phyloP scores from a whole-genome alignment of 2,888 invertebrate genomes.

The Drosophila subquinaria region DNA sequence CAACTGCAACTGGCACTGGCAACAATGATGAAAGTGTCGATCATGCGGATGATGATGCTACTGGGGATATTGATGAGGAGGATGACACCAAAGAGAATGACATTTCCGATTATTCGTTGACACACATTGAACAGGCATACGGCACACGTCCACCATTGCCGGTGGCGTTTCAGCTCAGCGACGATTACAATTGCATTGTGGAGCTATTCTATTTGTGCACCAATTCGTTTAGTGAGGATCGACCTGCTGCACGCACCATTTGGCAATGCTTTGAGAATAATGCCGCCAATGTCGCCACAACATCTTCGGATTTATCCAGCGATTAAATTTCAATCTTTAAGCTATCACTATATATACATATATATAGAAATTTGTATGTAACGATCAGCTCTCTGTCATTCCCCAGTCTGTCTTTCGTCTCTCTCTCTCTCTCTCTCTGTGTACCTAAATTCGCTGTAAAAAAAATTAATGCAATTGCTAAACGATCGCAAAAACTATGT shows the following conservation, averaged over 20 bases:
- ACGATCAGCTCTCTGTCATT: neutral
- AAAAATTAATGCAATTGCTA: slow-evolving; percentile 25
- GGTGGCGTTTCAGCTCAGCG: slow-evolving; percentile 87
- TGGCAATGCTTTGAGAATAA: slow-evolving; percentile 70
- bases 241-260: slow-evolving; percentile 88
- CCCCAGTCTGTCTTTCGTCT: neutral
- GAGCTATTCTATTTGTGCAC: slow-evolving; percentile 91
- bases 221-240: slow-evolving; percentile 86
- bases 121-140: slow-evolving; percentile 59
- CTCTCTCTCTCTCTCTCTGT: neutral
- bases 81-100: slow-evolving; percentile 66
- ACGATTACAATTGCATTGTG: slow-evolving; percentile 88
- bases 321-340: slow-evolving; percentile 16
- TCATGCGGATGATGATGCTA: neutral
- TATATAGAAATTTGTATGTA: neutral
- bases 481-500: neutral
- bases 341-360: neutral
- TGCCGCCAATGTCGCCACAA: slow-evolving; percentile 35
- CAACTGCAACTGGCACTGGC: neutral
- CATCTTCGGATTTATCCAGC: slow-evolving; percentile 19
- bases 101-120: slow-evolving; percentile 41
- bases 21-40: slow-evolving; percentile 7
- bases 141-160: slow-evolving; percentile 91
- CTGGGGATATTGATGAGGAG: slow-evolving; percentile 32
- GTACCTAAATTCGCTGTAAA: slow-evolving; percentile 41